Evolutionary conservation across 1,140 invertebrate genomes (phyloP), one percentile per base, ranked within the genome.

Genomic region (Scaptomyza graminum): DNA sequence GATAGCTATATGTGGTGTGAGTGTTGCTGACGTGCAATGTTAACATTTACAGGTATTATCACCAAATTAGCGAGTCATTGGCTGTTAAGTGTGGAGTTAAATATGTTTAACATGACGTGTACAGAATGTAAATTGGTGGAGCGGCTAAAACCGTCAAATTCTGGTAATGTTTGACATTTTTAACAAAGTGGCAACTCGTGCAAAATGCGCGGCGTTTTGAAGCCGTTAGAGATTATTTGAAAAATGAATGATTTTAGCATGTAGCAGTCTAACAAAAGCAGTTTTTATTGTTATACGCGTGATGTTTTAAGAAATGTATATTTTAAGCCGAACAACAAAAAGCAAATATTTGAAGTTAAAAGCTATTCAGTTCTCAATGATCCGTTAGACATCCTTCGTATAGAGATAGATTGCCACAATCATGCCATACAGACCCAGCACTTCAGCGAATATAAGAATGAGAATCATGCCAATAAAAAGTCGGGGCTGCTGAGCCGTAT

Each of bases 401-500:
- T 96, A 97, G 76, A 98, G 92, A 93, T 97, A 98, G 83, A 98
- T 96, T 76, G 96, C 97, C 66, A 98, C 97, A 92, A 98, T 98
- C 62, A 98, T 94, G 79, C 97, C 97, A 92, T 98, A 98, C 22
- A 98, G 95, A 93, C 98, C 97, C 92, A 98, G 93, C 84, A 98
- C 97, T 94, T 99, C 98, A 80, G 97, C 97, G 92, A 99, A 98
- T 94, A 98, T 98, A 72, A 98, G 94, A 91, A 99, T 98, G 39
- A 98, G 94, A 89, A 98, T 98, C 97, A 99, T 98, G 76, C 97
- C 97, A 56, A 99, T 96, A 92, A 97, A 98, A 5, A 98, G 94
- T 85, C 97, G 94, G 8, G 97, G 97, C 90, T 98, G 97, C 90
- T 98, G 97, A 28, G 97, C 97, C 52, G 96, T 98, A 75, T 97